Conservation (phyloP, 92 coral and sea anemone species). For the Zoanthus sansibaricus region DNA sequence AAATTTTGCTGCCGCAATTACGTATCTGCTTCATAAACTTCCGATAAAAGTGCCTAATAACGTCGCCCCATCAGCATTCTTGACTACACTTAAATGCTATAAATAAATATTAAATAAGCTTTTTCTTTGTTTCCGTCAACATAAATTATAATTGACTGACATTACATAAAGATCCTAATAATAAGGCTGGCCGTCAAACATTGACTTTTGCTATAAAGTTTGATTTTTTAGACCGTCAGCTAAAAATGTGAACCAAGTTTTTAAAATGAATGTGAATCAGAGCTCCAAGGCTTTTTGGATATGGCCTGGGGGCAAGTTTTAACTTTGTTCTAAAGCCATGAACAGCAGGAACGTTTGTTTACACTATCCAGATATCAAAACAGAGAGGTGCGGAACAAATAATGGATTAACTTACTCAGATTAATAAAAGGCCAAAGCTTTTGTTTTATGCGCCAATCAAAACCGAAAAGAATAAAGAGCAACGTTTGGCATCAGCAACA, state of each 20-base stretch:
- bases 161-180: neutral
- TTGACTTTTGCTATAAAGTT: neutral
- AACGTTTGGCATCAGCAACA: slow-evolving; percentile 35
- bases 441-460: slow-evolving; percentile 61
- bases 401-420: slow-evolving; percentile 35
- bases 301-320: neutral
- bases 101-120: neutral
- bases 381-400: slow-evolving; percentile 8
- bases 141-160: slow-evolving; percentile 27
- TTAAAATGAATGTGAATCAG: neutral
- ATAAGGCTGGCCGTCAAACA: neutral
- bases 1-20: neutral
- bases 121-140: slow-evolving; percentile 23
- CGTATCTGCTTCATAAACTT: slow-evolving; percentile 32
- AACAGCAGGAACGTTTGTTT: slow-evolving; percentile 23
- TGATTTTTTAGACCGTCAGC: neutral
- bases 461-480: slow-evolving; percentile 52
- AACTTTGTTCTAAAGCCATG: neutral
- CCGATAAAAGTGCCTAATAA: slow-evolving; percentile 27
- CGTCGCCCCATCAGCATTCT: slow-evolving; percentile 24
- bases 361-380: too few species aligned
- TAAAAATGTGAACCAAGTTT: too few species aligned
- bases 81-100: slow-evolving; percentile 2
- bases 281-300: neutral
- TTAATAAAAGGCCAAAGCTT: slow-evolving; percentile 61